A percentile compares a stretch with the other conserved stretches of the same genome.
Evolutionary conservation across 2,113 vertebrate species (phyloP).

Genomic region (cattle (Bos taurus)): ARS-UCD2.0 NC_037345.1:29203501-29204000

Average conservation of each 20-base stretch:
- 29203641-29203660: neutral
- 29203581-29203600: neutral
- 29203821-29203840: neutral
- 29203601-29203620: neutral
- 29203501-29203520: neutral
- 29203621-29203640: neutral
- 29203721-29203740: neutral
- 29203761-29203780: neutral
- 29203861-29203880: neutral
- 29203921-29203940: neutral
- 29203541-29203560: neutral
- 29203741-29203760: neutral
- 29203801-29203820: neutral
- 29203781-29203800: neutral
- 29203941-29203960: neutral
- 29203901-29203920: neutral
- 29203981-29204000: neutral
- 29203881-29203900: neutral
- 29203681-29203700: neutral
- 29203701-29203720: neutral
- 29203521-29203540: neutral
- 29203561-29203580: neutral
- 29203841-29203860: neutral
- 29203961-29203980: neutral
- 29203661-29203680: neutral